Conservation (phyloP, 1,140 invertebrate genomes). For the Schlechtendalia chinensis region DNA sequence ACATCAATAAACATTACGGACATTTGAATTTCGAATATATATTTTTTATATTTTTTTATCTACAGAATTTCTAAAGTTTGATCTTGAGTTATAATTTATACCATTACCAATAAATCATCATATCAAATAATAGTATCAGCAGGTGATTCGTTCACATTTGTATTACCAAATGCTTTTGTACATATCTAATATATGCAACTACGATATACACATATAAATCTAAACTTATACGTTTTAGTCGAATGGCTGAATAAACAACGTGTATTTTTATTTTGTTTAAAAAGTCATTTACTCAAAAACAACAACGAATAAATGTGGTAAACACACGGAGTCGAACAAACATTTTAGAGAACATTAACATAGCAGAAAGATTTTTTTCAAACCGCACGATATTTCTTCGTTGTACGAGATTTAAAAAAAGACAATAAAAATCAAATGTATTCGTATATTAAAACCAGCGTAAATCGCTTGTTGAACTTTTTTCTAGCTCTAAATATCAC, state of each 20-base stretch:
- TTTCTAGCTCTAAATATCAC: not conserved
- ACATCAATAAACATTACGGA: constrained; percentile 3
- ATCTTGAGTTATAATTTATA: not conserved
- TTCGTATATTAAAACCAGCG: not conserved
- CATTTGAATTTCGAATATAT: constrained; percentile 31
- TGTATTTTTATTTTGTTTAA: constrained; percentile 26
- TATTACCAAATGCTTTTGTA: not conserved
- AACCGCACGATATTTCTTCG: constrained; percentile 36
- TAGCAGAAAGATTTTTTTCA: not conserved
- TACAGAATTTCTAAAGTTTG: constrained; percentile 11
- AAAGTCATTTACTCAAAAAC: not conserved
- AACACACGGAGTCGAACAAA: not conserved
- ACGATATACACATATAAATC: too few species aligned
- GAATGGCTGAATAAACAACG: constrained; percentile 17
- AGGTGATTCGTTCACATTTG: constrained; percentile 16
- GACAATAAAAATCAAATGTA: not conserved
- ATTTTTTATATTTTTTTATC: constrained; percentile 1
- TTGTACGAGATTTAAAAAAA: constrained; percentile 29
- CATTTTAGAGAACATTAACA: constrained; percentile 3
- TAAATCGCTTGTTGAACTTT: not conserved
- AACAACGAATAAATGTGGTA: constrained; percentile 21
- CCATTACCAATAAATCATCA: constrained; percentile 9
- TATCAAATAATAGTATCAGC: constrained; percentile 33
- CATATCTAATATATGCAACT: constrained; percentile 2
- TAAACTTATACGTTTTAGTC: not conserved